phyloP scores from a whole-genome alignment of 1,140 invertebrate species.

The Alviniconcha marisindica region DNA sequence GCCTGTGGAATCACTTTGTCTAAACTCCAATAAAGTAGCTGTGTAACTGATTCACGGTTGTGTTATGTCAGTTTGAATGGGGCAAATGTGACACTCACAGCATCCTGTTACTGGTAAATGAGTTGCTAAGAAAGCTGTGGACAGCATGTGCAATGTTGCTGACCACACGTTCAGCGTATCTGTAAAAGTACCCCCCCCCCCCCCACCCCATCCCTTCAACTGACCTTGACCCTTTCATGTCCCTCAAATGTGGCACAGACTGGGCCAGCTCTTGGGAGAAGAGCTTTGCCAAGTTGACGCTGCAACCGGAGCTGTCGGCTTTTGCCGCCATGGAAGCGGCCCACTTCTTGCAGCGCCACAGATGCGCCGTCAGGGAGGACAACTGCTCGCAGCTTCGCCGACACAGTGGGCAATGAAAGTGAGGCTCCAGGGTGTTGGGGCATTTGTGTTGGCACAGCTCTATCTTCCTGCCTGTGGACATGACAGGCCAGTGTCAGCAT shows the following conservation, averaged over 20 bases:
- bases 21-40: too few species aligned
- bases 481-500: too few species aligned
- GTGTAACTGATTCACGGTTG: too few species aligned
- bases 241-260: not conserved
- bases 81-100: too few species aligned
- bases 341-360: conserved; percentile 31
- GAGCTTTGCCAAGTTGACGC: not conserved
- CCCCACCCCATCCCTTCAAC: too few species aligned
- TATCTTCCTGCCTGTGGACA: not conserved
- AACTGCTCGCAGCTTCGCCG: not conserved
- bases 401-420: conserved; percentile 39
- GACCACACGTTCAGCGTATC: too few species aligned
- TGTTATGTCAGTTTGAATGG: too few species aligned
- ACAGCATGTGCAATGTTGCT: too few species aligned
- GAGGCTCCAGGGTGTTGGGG: not conserved
- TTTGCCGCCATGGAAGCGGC: not conserved
- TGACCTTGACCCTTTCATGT: conserved; percentile 20
- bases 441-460: conserved; percentile 1
- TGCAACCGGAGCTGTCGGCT: not conserved
- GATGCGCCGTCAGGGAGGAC: conserved; percentile 13
- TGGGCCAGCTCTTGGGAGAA: not conserved
- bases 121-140: too few species aligned
- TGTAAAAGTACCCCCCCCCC: too few species aligned
- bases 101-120: too few species aligned
- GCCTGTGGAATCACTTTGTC: too few species aligned